Conservation (phyloP, 2,888 invertebrate genomes). For the Halictus quadricinctus region DNA sequence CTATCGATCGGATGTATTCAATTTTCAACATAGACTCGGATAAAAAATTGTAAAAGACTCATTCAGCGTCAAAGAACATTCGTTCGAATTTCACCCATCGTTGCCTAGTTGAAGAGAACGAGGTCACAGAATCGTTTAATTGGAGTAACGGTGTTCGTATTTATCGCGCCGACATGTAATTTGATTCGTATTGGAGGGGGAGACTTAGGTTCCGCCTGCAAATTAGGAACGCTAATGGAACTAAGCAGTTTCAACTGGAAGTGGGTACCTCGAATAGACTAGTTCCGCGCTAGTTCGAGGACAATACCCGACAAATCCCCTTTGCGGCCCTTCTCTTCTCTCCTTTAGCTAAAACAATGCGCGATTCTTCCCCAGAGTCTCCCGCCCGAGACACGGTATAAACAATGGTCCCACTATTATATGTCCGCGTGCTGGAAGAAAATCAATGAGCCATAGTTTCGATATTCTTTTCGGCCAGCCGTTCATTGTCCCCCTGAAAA, state of each 20-base stretch:
- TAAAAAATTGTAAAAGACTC: no score
- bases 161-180: constrained; percentile 36
- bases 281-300: constrained; percentile 64
- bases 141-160: not conserved
- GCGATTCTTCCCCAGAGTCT: constrained; percentile 67
- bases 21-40: no score
- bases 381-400: constrained; percentile 65
- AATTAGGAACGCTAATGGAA: constrained; percentile 66
- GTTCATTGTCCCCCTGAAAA: constrained; percentile 50
- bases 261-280: constrained; percentile 61
- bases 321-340: constrained; percentile 55
- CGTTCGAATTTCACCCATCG: no score
- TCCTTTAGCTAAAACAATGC: constrained; percentile 66
- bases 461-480: constrained; percentile 58
- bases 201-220: constrained; percentile 29
- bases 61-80: not conserved
- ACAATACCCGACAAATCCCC: constrained; percentile 72
- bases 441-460: constrained; percentile 63
- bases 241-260: constrained; percentile 67
- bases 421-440: constrained; percentile 52
- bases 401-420: constrained; percentile 60
- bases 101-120: not conserved
- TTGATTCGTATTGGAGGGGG: constrained; percentile 28
- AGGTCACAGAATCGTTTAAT: constrained; percentile 15
- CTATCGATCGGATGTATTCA: no score